A percentile compares a stretch with the other conserved stretches of the same genome.
phyloP scores from a whole-genome alignment of 1,140 invertebrate genomes.

The Andrena cerasifolii region DNA sequence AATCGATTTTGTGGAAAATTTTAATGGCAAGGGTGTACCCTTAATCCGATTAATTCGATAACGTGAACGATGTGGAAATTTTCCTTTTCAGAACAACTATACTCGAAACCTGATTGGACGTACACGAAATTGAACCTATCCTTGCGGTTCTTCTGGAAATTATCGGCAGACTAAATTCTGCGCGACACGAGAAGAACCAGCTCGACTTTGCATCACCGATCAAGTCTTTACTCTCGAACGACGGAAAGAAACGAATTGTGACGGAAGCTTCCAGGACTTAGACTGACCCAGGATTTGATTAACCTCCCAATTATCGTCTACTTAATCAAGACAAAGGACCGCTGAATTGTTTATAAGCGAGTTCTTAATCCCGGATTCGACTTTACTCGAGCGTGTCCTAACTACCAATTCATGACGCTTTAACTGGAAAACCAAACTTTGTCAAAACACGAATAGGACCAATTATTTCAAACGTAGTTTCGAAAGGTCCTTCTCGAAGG shows the following conservation, averaged over 20 bases:
- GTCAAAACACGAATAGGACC: background rate
- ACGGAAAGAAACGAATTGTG: background rate
- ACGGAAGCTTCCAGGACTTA: background rate
- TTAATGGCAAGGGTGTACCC: no score
- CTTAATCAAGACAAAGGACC: background rate
- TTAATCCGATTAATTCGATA: no score
- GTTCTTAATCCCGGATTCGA: background rate
- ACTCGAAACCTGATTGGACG: no score
- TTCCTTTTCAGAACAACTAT: no score
- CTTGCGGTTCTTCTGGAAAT: no score
- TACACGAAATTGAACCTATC: no score
- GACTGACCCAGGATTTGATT: background rate
- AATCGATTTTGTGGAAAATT: no score
- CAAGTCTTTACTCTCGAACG: background rate
- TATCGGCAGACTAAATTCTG: no score
- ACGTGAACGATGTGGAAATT: no score
- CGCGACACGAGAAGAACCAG: no score
- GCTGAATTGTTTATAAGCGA: background rate
- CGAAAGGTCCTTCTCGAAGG: background rate
- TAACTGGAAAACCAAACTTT: background rate
- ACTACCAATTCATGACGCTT: background rate
- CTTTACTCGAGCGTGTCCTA: background rate
- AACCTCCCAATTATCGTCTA: background rate
- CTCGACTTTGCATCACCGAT: no score
- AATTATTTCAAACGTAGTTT: background rate